These are phyloP conservation scores for Drosophila parvula DNA, from an alignment of 1,140 invertebrate species.

Conservation along the genomic window DNA sequence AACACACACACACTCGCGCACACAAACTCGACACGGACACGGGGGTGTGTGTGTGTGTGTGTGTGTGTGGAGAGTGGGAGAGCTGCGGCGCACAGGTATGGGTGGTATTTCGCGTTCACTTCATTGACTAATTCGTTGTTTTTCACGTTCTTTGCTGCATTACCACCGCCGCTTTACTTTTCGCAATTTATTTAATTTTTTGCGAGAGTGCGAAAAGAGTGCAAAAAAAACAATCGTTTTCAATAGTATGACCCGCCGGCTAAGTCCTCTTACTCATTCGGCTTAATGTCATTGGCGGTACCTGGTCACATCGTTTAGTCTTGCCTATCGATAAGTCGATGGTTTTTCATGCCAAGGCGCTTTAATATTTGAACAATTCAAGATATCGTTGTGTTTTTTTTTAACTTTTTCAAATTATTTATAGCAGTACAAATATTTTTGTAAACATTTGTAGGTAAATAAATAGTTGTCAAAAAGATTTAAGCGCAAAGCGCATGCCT, in stretches of 20 bases:
- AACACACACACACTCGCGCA: slow-evolving; percentile 14
- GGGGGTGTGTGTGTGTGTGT: slow-evolving; percentile 4
- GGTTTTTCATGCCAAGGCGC: too few relatives aligned
- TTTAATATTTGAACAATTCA: too few relatives aligned
- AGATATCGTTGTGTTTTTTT: too few relatives aligned
- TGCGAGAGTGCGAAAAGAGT: slow-evolving; percentile 11
- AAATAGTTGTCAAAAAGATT: too few relatives aligned
- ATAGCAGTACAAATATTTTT: too few relatives aligned
- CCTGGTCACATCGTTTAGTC: neutral
- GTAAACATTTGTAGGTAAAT: too few relatives aligned
- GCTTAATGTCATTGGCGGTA: neutral
- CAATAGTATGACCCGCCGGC: slow-evolving; percentile 1
- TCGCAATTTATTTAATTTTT: neutral
- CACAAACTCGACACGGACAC: slow-evolving; percentile 1
- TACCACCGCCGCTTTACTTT: neutral
- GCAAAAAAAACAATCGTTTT: slow-evolving; percentile 14
- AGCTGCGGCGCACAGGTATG: slow-evolving; percentile 5
- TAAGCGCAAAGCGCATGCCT: too few relatives aligned
- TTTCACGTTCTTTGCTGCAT: slow-evolving; percentile 2
- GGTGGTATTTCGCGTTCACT: slow-evolving; percentile 14
- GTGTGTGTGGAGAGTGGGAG: neutral
- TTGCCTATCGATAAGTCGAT: neutral
- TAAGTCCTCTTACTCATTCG: neutral
- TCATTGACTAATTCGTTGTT: slow-evolving; percentile 20
- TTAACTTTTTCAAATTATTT: too few relatives aligned